Conservation (phyloP, 2,113 vertebrate genomes). For the Poeciliopsis turrubarensis region DNA sequence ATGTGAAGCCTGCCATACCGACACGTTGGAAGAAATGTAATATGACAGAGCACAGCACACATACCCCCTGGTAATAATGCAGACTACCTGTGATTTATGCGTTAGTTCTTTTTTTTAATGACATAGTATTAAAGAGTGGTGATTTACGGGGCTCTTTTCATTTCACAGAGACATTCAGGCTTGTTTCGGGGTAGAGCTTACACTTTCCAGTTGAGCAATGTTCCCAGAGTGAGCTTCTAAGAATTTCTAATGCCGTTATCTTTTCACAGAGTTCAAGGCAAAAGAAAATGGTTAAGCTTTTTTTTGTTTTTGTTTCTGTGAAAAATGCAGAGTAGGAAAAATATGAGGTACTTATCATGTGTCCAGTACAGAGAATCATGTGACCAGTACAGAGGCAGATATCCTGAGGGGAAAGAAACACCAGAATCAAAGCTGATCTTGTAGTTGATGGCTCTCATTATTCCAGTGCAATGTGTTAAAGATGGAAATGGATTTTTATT, state of each 20-base stretch:
- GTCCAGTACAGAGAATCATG: conserved; percentile 6
- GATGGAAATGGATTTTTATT: not conserved
- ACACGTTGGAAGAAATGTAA: conserved; percentile 51
- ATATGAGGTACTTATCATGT: not conserved
- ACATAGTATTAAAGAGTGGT: conserved; percentile 62
- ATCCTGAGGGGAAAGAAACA: not conserved
- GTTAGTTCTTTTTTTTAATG: conserved; percentile 65
- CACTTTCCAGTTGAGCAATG: conserved; percentile 38
- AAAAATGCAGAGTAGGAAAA: not conserved
- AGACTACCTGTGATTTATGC: conserved; percentile 57
- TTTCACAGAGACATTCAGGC: conserved; percentile 49
- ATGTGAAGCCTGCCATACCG: conserved; percentile 56
- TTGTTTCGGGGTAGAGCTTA: conserved; percentile 32
- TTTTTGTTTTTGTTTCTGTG: not conserved
- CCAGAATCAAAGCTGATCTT: not conserved
- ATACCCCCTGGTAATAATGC: conserved; percentile 59
- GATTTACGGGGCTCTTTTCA: conserved; percentile 62
- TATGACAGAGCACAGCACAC: conserved; percentile 51
- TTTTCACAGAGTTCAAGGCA: not conserved
- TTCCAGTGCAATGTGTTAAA: not conserved
- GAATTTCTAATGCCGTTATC: conserved; percentile 25
- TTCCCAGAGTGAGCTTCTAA: conserved; percentile 33
- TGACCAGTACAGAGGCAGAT: conserved; percentile 4
- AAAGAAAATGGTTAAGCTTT: conserved; percentile 11
- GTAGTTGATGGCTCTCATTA: not conserved